Evolutionary conservation across 2,797 vertebrate genomes (phyloP), one percentile per base, ranked within the genome.

Genomic region (Clamator glandarius): DNA sequence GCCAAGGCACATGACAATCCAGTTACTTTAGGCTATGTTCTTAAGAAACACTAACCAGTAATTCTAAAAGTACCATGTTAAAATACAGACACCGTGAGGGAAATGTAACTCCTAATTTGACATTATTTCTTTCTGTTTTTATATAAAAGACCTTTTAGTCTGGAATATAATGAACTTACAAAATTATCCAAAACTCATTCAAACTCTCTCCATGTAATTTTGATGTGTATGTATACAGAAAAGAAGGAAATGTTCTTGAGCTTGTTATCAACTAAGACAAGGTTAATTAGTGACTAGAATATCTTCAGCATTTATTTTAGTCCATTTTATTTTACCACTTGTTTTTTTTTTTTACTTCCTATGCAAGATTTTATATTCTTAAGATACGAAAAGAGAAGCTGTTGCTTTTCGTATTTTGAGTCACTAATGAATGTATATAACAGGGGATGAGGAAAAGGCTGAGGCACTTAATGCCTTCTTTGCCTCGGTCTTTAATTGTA

Each of bases 61-160:
- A 93, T 83, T 91, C 86, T 85, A 94, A 96, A 97, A 95, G 88
- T 92, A 87, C 48, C 58, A 2, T 57, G 58, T 42, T 93, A 86
- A 90, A 77, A 48, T 88, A 66, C 25, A 42, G 41, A 87, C 75
- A 23, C 62, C 42, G 90, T 57, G 50, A 94, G 93, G 77, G 69
- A 91, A 95, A 91, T 58, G 94, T 59, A 93, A 93, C 31, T 33
- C 41, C 19, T 84, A 96, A 91, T 91, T 96, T 93, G 94, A 94
- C 21, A 92, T 72, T 73, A 79, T 93, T 92, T 69, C 39, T 80
- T 75, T 88, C 46, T 90, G 54, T 95, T 89, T 93, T 95, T 62
- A 17, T 90, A 92, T 75, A 87, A 70, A 87, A 95, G 52, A 81
- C 84, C 82, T 96, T 94, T 94, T 74, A 85, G 82, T 61, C 54